Conservation (phyloP, 2,888 invertebrate species). For the Dolichomitus sp. region DNA sequence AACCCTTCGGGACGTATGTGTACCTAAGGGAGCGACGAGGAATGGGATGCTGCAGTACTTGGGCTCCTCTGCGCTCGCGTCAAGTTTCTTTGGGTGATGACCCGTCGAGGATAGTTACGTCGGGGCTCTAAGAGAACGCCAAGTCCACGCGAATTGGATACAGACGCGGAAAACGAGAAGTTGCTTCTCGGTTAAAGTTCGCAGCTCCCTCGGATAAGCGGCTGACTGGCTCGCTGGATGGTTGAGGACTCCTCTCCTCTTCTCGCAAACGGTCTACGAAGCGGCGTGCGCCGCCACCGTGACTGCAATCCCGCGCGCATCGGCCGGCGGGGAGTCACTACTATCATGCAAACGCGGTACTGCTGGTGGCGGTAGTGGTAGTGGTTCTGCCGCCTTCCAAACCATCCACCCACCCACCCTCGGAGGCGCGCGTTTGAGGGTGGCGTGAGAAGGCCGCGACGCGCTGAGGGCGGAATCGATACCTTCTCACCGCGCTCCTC, state of each 20-base stretch:
- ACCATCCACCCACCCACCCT: conserved; percentile 9
- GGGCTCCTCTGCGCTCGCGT: not conserved
- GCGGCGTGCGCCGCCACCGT: conserved; percentile 57
- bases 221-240: conserved; percentile 22
- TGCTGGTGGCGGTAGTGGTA: conserved; percentile 8
- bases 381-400: conserved; percentile 26
- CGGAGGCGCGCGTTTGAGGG: conserved; percentile 53
- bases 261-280: conserved; percentile 28
- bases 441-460: conserved; percentile 61
- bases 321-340: conserved; percentile 39
- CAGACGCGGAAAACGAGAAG: conserved; percentile 45
- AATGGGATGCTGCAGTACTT: not conserved
- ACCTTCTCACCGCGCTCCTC: conserved; percentile 65
- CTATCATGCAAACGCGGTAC: conserved; percentile 60
- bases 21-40: not conserved
- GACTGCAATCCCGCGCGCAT: conserved; percentile 51
- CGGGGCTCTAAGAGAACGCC: conserved; percentile 24
- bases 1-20: conserved; percentile 29
- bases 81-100: conserved; percentile 61
- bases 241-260: not conserved
- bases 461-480: conserved; percentile 73
- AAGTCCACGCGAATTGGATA: conserved; percentile 53
- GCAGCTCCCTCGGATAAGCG: conserved; percentile 40
- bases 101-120: conserved; percentile 49
- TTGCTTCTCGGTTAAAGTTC: conserved; percentile 57